Percentiles rank a stretch among this genome's conserved stretches.
Evolutionary conservation across 1,140 invertebrate genomes (phyloP).

Genomic region (Bombus ignitus): DNA sequence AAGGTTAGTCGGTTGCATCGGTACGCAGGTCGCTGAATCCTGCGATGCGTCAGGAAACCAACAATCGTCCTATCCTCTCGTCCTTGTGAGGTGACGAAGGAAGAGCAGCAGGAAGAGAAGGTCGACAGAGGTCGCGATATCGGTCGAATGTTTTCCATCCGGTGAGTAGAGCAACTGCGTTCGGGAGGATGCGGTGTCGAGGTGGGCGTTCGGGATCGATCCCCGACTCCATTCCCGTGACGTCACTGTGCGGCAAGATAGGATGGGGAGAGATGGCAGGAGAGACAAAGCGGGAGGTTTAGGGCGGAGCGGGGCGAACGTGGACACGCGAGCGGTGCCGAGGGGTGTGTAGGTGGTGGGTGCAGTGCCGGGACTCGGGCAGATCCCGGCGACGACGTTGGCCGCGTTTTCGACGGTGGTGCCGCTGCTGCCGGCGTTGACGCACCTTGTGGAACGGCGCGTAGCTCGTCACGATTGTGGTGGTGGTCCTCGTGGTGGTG

Average conservation of each 20-base stretch:
- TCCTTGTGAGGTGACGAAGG: too few species aligned
- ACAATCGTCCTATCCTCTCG: too few species aligned
- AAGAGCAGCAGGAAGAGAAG: neutral
- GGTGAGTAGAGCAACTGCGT: slow-evolving; percentile 45
- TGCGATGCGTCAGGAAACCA: neutral
- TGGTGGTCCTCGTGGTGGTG: slow-evolving; percentile 2
- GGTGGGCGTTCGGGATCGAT: slow-evolving; percentile 65
- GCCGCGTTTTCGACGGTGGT: slow-evolving; percentile 43
- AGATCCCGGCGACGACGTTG: slow-evolving; percentile 51
- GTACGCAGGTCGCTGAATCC: neutral
- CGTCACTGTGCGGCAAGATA: slow-evolving; percentile 54
- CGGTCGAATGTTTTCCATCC: slow-evolving; percentile 62
- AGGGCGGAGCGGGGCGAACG: neutral
- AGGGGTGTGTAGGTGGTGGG: neutral
- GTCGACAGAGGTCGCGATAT: slow-evolving; percentile 23
- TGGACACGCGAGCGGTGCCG: neutral
- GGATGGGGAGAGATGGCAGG: neutral
- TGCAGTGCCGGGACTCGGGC: slow-evolving; percentile 55
- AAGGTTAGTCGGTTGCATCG: neutral
- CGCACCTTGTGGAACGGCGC: slow-evolving; percentile 44
- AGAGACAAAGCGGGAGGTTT: slow-evolving; percentile 23
- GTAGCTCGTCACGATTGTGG: slow-evolving; percentile 32
- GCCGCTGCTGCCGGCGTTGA: slow-evolving; percentile 18
- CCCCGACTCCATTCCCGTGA: slow-evolving; percentile 68
- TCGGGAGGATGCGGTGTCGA: slow-evolving; percentile 31